A percentile compares a stretch with the other conserved stretches of the same genome.
Evolutionary conservation across 2,888 invertebrate species (phyloP).

Genomic region (Podotricha telesiphe): DNA sequence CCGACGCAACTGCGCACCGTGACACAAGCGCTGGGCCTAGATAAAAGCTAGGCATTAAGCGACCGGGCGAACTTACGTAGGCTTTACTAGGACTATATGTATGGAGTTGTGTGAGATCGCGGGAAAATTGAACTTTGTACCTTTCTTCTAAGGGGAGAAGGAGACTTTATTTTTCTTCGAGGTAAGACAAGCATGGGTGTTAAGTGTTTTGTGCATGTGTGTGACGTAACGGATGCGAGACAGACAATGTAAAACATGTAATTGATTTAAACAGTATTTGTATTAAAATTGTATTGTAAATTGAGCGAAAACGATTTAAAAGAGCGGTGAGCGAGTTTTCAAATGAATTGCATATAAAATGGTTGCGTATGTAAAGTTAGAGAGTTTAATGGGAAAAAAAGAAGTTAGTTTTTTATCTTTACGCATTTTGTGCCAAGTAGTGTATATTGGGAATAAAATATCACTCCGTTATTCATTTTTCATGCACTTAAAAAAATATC

Average conservation of each 20-base stretch:
- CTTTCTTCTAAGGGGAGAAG: not conserved
- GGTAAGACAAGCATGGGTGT: conserved; percentile 19
- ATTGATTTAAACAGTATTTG: too few species aligned
- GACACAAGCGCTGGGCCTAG: conserved; percentile 37
- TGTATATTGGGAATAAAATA: not conserved
- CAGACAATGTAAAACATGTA: too few species aligned
- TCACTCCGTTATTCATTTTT: too few species aligned
- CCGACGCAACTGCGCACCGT: conserved; percentile 32
- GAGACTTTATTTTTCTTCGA: not conserved
- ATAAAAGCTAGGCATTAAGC: conserved; percentile 31
- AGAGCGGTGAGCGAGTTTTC: too few species aligned
- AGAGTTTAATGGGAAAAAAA: not conserved
- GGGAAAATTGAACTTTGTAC: not conserved
- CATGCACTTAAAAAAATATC: too few species aligned
- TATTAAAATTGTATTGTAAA: not conserved
- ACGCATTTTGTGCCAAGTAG: not conserved
- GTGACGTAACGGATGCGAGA: not conserved
- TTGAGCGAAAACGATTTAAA: too few species aligned
- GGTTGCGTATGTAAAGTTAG: not conserved
- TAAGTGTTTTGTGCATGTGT: not conserved
- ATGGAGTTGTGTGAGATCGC: too few species aligned
- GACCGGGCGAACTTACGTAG: too few species aligned
- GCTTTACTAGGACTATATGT: conserved; percentile 25
- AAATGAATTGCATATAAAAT: too few species aligned
- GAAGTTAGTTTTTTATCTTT: not conserved